phyloP scores from a whole-genome alignment of 1,140 invertebrate species.

The Brachionus manjavacas region DNA sequence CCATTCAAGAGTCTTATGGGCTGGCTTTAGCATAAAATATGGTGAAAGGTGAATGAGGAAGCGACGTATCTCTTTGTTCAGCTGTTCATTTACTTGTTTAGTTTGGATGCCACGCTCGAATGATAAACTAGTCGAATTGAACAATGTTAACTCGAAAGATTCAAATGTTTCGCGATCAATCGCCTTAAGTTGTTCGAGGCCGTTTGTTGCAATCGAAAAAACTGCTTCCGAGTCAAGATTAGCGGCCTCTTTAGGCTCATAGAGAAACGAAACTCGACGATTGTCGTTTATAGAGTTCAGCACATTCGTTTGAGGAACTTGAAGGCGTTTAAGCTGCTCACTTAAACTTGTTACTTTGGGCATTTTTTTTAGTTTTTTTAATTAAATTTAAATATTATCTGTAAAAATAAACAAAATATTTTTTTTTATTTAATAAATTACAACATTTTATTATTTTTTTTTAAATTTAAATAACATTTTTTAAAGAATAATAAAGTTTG shows the following conservation, averaged over 20 bases:
- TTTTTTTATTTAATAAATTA: neutral
- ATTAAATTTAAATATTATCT: neutral
- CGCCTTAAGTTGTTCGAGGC: slow-evolving; percentile 72
- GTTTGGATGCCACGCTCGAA: slow-evolving; percentile 74
- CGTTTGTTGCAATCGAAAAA: slow-evolving; percentile 65
- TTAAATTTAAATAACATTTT: neutral
- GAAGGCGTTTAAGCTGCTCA: slow-evolving; percentile 30
- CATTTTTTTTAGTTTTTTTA: slow-evolving; percentile 7
- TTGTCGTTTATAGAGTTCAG: neutral
- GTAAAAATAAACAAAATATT: neutral
- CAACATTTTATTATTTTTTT: neutral
- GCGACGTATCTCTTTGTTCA: slow-evolving; percentile 71
- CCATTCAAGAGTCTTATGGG: slow-evolving; percentile 88
- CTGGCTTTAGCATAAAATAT: slow-evolving; percentile 74
- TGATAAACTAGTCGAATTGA: slow-evolving; percentile 67
- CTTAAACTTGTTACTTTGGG: slow-evolving; percentile 35
- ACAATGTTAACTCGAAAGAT: slow-evolving; percentile 71
- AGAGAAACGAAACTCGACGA: slow-evolving; percentile 71
- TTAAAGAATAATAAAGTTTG: neutral
- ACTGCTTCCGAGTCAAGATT: slow-evolving; percentile 74
- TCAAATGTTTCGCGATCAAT: slow-evolving; percentile 66
- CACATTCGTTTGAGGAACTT: slow-evolving; percentile 28
- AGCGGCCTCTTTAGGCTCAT: slow-evolving; percentile 80
- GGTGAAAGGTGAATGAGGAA: slow-evolving; percentile 77
- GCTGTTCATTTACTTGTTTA: slow-evolving; percentile 68